phyloP scores from a whole-genome alignment of 2,797 vertebrate species.

The Helicolenus hilgendorfi region DNA sequence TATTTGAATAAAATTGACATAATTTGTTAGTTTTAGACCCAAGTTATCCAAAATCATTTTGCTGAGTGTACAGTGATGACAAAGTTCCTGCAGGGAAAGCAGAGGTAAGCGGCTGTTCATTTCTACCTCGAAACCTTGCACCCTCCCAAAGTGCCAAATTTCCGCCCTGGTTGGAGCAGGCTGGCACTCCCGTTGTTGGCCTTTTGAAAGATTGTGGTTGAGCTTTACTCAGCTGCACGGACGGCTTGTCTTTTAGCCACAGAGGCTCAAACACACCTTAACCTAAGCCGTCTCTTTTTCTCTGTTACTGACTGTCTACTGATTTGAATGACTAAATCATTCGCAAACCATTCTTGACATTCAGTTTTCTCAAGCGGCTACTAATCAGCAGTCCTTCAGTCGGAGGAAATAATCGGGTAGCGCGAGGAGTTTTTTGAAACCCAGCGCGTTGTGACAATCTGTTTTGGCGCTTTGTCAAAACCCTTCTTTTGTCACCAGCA shows the following conservation, averaged over 20 bases:
- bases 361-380: slow-evolving; percentile 58
- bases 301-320: slow-evolving; percentile 35
- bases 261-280: slow-evolving; percentile 36
- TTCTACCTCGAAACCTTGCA: slow-evolving; percentile 68
- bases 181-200: slow-evolving; percentile 42
- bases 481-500: slow-evolving; percentile 71
- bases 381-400: slow-evolving; percentile 59
- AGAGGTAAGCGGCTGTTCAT: slow-evolving; percentile 56
- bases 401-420: slow-evolving; percentile 50
- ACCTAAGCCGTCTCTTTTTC: slow-evolving; percentile 42
- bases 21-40: slow-evolving; percentile 69
- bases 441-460: slow-evolving; percentile 70
- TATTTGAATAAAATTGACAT: slow-evolving; percentile 68
- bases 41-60: slow-evolving; percentile 57
- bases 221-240: slow-evolving; percentile 56
- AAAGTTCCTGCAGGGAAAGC: slow-evolving; percentile 69
- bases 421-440: slow-evolving; percentile 53
- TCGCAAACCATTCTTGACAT: slow-evolving; percentile 46
- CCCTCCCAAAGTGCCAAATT: slow-evolving; percentile 66
- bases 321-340: slow-evolving; percentile 66
- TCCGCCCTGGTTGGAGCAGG: slow-evolving; percentile 41
- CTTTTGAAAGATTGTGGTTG: slow-evolving; percentile 47
- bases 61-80: slow-evolving; percentile 73
- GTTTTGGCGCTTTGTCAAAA: slow-evolving; percentile 85
- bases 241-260: slow-evolving; percentile 60